Evolutionary conservation across 2,113 vertebrate genomes (phyloP).

Genomic region (Ochotona curzoniae): DNA sequence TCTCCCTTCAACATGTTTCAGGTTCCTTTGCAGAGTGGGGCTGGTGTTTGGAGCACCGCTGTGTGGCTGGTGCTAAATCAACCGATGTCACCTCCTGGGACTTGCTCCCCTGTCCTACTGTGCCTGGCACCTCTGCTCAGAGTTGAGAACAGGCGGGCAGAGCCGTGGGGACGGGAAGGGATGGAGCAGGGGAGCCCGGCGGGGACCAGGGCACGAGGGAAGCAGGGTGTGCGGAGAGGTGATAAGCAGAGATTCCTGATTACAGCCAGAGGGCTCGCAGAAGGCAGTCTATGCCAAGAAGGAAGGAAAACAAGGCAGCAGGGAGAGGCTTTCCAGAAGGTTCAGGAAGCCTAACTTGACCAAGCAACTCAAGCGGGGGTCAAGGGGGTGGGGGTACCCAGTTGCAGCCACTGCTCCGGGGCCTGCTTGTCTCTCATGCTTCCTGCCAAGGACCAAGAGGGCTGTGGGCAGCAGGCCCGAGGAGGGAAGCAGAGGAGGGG

Average conservation of each 20-base stretch:
- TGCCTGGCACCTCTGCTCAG: not conserved
- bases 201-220: not conserved
- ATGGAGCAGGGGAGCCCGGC: not conserved
- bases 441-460: not conserved
- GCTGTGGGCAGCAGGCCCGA: not conserved
- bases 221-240: not conserved
- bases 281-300: constrained; percentile 8
- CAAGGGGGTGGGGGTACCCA: no score
- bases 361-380: not conserved
- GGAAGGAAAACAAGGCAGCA: not conserved
- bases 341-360: not conserved
- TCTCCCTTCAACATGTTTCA: not conserved
- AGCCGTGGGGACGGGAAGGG: not conserved
- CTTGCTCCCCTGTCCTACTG: not conserved
- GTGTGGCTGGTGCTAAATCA: not conserved
- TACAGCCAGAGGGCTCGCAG: not conserved
- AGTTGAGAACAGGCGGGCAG: not conserved
- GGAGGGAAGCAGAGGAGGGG: not conserved
- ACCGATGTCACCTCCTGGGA: not conserved
- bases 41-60: not conserved
- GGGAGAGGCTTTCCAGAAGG: not conserved
- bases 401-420: not conserved
- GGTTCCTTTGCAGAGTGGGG: not conserved
- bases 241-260: constrained; percentile 35
- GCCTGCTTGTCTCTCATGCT: not conserved